Evolutionary conservation across 2,888 invertebrate species (phyloP).

Genomic region (Argynnis bischoffii): DNA sequence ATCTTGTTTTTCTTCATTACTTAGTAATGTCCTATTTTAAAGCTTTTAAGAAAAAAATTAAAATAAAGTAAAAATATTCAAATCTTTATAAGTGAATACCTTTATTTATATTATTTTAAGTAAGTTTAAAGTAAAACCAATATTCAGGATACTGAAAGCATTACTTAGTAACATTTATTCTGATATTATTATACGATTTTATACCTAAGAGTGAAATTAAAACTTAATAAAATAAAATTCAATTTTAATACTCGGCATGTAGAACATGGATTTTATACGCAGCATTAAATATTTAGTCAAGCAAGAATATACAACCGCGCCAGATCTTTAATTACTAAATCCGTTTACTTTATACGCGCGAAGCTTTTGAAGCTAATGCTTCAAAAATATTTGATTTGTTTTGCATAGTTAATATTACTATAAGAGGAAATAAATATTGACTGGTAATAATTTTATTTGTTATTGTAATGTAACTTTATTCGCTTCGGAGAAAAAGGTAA

Average conservation of each 20-base stretch:
- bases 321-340: slow-evolving; percentile 32
- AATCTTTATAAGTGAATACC: no score
- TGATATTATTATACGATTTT: neutral
- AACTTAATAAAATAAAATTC: neutral
- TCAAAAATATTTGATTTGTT: slow-evolving; percentile 9
- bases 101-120: no score
- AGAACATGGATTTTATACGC: slow-evolving; percentile 33
- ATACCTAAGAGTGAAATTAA: slow-evolving; percentile 1
- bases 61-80: no score
- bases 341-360: slow-evolving; percentile 20
- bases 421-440: no score
- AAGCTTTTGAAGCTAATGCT: slow-evolving; percentile 19
- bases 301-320: slow-evolving; percentile 31
- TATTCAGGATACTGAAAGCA: neutral
- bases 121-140: no score
- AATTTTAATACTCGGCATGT: neutral
- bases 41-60: no score
- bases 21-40: no score
- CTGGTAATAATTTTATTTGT: no score
- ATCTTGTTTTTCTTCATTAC: no score
- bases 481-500: no score
- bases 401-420: neutral
- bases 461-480: no score
- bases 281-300: slow-evolving; percentile 35
- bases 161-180: neutral